These are phyloP conservation scores for Andricus curvator DNA, from an alignment of 2,888 invertebrate species.

Conservation along the genomic window DNA sequence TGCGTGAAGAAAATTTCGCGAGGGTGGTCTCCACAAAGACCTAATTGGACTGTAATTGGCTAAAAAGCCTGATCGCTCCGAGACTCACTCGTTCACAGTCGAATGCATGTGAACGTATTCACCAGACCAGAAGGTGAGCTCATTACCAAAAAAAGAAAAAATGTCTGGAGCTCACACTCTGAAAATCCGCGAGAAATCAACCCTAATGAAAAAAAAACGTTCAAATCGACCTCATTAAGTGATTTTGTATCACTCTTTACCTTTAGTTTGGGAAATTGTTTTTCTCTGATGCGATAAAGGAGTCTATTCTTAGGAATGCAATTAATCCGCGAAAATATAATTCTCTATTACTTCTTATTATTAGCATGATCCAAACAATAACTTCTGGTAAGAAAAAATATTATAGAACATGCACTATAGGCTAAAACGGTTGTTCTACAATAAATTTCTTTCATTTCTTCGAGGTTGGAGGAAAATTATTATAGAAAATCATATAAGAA, in stretches of 20 bases:
- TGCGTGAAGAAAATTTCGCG: slow-evolving; percentile 38
- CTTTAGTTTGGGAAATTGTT: neutral
- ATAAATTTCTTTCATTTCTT: too few species aligned
- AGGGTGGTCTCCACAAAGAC: slow-evolving; percentile 50
- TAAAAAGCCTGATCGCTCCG: slow-evolving; percentile 46
- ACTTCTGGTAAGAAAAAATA: too few species aligned
- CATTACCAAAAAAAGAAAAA: slow-evolving; percentile 33
- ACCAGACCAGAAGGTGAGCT: slow-evolving; percentile 51
- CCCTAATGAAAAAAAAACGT: slow-evolving; percentile 29
- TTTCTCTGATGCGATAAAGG: too few species aligned
- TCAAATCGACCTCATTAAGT: slow-evolving; percentile 5
- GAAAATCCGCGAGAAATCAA: slow-evolving; percentile 26
- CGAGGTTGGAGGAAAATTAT: too few species aligned
- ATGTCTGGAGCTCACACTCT: slow-evolving; percentile 36
- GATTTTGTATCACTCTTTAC: neutral
- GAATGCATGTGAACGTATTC: slow-evolving; percentile 49
- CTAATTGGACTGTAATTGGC: slow-evolving; percentile 63
- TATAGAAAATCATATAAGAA: too few species aligned
- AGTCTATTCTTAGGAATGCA: too few species aligned
- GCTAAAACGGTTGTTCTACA: too few species aligned
- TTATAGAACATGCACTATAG: too few species aligned
- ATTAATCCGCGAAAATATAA: too few species aligned
- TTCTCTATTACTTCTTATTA: too few species aligned
- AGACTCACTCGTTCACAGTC: slow-evolving; percentile 44
- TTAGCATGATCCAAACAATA: too few species aligned